Conservation (phyloP, 2,888 invertebrate species). For the Nemotelus pantherinus region DNA sequence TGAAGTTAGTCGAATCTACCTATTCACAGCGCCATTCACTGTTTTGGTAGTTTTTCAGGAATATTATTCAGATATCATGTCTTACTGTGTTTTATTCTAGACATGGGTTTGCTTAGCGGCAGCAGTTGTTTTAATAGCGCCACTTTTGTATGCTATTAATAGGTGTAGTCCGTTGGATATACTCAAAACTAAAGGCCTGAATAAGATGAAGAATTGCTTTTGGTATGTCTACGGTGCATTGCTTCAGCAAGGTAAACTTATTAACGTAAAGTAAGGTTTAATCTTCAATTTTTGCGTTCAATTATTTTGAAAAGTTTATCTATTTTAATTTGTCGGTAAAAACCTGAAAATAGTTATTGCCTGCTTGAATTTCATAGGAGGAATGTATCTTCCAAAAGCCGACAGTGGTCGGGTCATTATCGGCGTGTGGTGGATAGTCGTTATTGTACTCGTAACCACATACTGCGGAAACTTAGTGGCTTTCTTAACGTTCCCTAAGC, state of each 20-base stretch:
- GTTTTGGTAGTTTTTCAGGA: constrained; percentile 66
- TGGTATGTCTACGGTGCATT: constrained; percentile 89
- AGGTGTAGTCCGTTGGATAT: constrained; percentile 70
- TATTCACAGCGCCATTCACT: constrained; percentile 86
- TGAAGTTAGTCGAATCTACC: constrained; percentile 81
- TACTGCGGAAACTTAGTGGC: constrained; percentile 94
- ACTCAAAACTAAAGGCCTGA: constrained; percentile 65
- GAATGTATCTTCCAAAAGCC: constrained; percentile 84
- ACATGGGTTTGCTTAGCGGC: constrained; percentile 84
- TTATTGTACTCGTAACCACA: constrained; percentile 87
- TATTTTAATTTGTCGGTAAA: no score
- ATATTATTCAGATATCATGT: not conserved
- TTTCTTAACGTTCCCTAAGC: constrained; percentile 88
- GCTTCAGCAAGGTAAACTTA: constrained; percentile 81
- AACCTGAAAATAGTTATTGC: no score
- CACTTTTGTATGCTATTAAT: constrained; percentile 78
- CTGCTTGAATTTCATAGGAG: constrained; percentile 68
- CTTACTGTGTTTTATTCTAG: constrained; percentile 65
- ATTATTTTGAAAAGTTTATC: no score
- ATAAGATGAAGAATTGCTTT: constrained; percentile 62
- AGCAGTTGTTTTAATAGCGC: constrained; percentile 81
- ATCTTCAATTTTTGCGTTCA: no score
- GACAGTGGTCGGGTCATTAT: constrained; percentile 87
- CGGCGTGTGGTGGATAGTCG: constrained; percentile 93
- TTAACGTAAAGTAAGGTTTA: not conserved